Conservation (phyloP, 2,888 invertebrate genomes). For the Drosophila fulvimacula region DNA sequence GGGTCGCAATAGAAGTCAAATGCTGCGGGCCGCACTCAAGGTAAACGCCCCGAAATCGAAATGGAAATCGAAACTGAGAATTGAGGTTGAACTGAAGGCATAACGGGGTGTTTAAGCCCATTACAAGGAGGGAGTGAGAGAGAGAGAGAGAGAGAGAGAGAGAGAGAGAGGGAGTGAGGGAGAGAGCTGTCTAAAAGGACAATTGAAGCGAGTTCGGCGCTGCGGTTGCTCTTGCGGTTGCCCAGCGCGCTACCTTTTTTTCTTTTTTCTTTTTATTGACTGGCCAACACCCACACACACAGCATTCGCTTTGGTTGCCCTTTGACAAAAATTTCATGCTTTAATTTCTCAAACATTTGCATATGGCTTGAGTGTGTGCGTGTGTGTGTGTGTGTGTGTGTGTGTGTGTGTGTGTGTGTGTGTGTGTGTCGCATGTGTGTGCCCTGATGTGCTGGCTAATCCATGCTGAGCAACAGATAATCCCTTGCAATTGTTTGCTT, state of each 20-base stretch:
- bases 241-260: slow-evolving; percentile 44
- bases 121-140: slow-evolving; percentile 61
- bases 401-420: slow-evolving; percentile 11
- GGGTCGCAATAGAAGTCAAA: slow-evolving; percentile 47
- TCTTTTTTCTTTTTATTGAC: slow-evolving; percentile 7
- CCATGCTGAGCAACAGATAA: slow-evolving; percentile 78
- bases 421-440: slow-evolving; percentile 10
- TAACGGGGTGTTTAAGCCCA: slow-evolving; percentile 80
- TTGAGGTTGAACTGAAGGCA: not conserved
- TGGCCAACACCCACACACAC: slow-evolving; percentile 46
- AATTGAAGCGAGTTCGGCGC: too few species aligned
- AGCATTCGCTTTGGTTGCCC: slow-evolving; percentile 41
- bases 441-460: slow-evolving; percentile 66
- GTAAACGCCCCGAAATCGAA: slow-evolving; percentile 52
- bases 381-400: slow-evolving; percentile 11
- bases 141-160: too few species aligned
- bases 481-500: slow-evolving; percentile 79
- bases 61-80: slow-evolving; percentile 16
- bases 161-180: too few species aligned
- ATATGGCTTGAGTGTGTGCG: slow-evolving; percentile 32
- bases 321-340: slow-evolving; percentile 74
- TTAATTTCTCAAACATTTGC: slow-evolving; percentile 71
- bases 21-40: slow-evolving; percentile 29
- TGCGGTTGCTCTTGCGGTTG: slow-evolving; percentile 71
- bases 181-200: too few species aligned